A percentile compares a stretch with the other conserved stretches of the same genome.
phyloP scores from a whole-genome alignment of 2,797 vertebrate genomes.

The Perodicticus potto region DNA sequence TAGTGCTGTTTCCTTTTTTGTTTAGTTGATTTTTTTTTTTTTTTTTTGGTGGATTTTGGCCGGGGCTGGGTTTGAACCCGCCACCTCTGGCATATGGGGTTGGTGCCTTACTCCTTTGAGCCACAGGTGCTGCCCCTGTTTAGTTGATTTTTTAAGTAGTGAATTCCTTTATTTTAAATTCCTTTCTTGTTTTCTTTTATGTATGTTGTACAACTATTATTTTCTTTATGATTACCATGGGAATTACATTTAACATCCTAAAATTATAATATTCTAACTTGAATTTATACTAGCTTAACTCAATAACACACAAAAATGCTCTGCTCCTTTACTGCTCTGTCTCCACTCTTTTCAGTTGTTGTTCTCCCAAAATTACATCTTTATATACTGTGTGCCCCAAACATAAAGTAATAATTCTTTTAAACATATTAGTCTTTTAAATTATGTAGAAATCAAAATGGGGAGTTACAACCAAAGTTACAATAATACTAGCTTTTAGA shows the following conservation, averaged over 20 bases:
- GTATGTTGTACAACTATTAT: neutral
- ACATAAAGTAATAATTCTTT: neutral
- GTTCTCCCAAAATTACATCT: neutral
- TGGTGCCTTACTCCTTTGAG: too few relatives aligned
- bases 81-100: too few relatives aligned
- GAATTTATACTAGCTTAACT: neutral
- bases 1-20: neutral
- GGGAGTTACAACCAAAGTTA: neutral
- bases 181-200: neutral
- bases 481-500: neutral
- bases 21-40: neutral
- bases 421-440: neutral
- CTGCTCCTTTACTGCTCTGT: neutral
- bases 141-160: neutral
- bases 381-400: neutral
- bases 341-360: neutral
- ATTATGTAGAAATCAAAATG: neutral
- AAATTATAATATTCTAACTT: neutral
- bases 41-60: too few relatives aligned
- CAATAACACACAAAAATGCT: neutral
- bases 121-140: too few relatives aligned
- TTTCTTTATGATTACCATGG: neutral
- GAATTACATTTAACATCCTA: neutral
- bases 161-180: neutral
- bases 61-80: too few relatives aligned